Conservation (phyloP, 2,797 vertebrate genomes). For the Notolabrus celidotus region DNA sequence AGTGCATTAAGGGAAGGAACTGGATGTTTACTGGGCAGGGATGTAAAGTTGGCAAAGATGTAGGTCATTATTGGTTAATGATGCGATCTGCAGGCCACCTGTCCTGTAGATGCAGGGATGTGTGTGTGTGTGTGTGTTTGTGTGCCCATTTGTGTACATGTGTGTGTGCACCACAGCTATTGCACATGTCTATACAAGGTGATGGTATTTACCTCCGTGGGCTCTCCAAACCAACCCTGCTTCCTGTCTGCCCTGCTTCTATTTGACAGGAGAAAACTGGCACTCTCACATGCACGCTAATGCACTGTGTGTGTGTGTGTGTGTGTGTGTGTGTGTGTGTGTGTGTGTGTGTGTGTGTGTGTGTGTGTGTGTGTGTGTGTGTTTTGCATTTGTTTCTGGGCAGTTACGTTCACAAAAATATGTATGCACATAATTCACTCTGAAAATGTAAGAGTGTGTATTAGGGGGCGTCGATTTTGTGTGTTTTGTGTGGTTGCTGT, state of each 20-base stretch:
- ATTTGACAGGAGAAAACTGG: slow-evolving; percentile 68
- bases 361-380: not conserved
- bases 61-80: slow-evolving; percentile 41
- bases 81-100: slow-evolving; percentile 50
- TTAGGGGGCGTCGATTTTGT: not conserved
- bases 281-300: slow-evolving; percentile 44
- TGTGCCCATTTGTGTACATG: slow-evolving; percentile 19
- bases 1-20: slow-evolving; percentile 54
- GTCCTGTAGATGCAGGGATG: slow-evolving; percentile 51
- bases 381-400: not conserved
- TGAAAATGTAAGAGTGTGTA: slow-evolving; percentile 3
- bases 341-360: slow-evolving; percentile 10
- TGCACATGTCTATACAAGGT: slow-evolving; percentile 84
- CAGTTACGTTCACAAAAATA: slow-evolving; percentile 28
- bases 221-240: slow-evolving; percentile 58
- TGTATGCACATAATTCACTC: slow-evolving; percentile 13
- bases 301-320: slow-evolving; percentile 2
- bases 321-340: not conserved
- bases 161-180: slow-evolving; percentile 49
- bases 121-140: not conserved
- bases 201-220: slow-evolving; percentile 78
- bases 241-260: slow-evolving; percentile 62
- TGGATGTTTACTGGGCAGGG: not conserved
- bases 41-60: slow-evolving; percentile 45
- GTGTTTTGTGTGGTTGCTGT: slow-evolving; percentile 6